Conservation (phyloP, 1,140 invertebrate species). For the Teleopsis dalmanni region DNA sequence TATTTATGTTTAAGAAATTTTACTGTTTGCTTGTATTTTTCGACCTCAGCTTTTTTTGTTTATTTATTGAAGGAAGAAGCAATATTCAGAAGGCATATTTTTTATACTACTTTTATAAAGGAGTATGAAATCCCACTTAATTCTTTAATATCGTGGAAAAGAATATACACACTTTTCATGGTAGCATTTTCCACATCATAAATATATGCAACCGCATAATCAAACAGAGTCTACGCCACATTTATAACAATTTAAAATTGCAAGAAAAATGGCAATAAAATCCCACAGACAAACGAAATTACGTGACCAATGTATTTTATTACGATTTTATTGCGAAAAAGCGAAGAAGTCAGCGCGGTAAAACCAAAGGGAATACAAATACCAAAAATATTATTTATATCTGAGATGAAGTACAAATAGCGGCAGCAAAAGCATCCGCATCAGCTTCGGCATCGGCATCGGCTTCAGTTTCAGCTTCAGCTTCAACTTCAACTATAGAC, state of each 20-base stretch:
- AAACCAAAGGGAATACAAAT: not conserved
- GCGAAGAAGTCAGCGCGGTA: not conserved
- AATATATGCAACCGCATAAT: constrained; percentile 30
- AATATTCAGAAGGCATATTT: not conserved
- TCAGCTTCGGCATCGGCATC: not conserved
- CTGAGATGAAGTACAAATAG: not conserved
- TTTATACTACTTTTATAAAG: not conserved
- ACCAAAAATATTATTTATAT: constrained; percentile 1
- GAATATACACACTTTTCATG: constrained; percentile 4
- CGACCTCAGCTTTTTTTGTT: not conserved
- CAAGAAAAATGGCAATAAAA: constrained; percentile 39
- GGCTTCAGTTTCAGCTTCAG: not conserved
- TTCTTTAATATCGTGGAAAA: not conserved
- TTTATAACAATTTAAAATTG: constrained; percentile 43
- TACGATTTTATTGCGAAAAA: constrained; percentile 43
- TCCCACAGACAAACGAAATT: constrained; percentile 44
- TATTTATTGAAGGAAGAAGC: not conserved
- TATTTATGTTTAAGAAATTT: not conserved
- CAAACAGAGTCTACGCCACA: constrained; percentile 32
- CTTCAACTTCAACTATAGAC: not conserved
- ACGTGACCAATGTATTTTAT: constrained; percentile 46
- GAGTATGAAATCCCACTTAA: not conserved
- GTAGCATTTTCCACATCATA: constrained; percentile 37
- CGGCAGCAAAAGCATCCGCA: not conserved
- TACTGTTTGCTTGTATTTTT: not conserved